Percentiles rank a stretch among this genome's conserved stretches.
Evolutionary conservation across 2,888 invertebrate genomes (phyloP).

Genomic region (Nowickia ferox): DNA sequence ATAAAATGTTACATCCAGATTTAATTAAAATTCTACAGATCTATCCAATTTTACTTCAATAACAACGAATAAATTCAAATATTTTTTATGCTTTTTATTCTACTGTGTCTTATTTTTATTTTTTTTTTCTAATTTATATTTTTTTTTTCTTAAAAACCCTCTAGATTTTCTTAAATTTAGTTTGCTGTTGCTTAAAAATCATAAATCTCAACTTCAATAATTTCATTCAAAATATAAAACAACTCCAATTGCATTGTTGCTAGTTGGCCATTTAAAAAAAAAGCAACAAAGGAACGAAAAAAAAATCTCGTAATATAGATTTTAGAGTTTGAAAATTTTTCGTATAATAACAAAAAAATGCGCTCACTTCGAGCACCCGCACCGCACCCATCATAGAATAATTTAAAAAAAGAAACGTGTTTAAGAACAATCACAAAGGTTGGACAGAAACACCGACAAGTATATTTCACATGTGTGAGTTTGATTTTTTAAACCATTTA

Average conservation of each 20-base stretch:
- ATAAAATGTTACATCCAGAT: too few relatives aligned
- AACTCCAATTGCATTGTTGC: slow-evolving; percentile 32
- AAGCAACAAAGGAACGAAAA: neutral
- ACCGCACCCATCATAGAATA: slow-evolving; percentile 63
- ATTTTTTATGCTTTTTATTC: neutral
- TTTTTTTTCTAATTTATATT: neutral
- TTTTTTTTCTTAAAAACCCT: neutral
- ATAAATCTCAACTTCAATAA: slow-evolving; percentile 67
- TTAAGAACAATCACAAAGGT: slow-evolving; percentile 54
- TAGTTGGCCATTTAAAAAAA: slow-evolving; percentile 47
- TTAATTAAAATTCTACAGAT: too few relatives aligned
- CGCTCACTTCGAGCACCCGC: slow-evolving; percentile 59
- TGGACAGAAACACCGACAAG: slow-evolving; percentile 14
- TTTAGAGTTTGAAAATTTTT: slow-evolving; percentile 22
- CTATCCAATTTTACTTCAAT: neutral
- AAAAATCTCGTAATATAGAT: neutral
- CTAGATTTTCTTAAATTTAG: neutral
- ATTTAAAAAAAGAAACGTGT: slow-evolving; percentile 49
- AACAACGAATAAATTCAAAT: neutral
- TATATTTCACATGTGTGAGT: slow-evolving; percentile 27
- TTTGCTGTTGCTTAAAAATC: slow-evolving; percentile 35
- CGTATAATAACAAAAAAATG: slow-evolving; percentile 29
- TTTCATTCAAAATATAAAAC: slow-evolving; percentile 65
- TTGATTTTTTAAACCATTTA: slow-evolving; percentile 48
- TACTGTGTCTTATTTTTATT: slow-evolving; percentile 8